Percentiles rank a stretch among this genome's conserved stretches.
Conservation (phyloP, 1,140 invertebrate genomes). For the Cydia amplana region DNA sequence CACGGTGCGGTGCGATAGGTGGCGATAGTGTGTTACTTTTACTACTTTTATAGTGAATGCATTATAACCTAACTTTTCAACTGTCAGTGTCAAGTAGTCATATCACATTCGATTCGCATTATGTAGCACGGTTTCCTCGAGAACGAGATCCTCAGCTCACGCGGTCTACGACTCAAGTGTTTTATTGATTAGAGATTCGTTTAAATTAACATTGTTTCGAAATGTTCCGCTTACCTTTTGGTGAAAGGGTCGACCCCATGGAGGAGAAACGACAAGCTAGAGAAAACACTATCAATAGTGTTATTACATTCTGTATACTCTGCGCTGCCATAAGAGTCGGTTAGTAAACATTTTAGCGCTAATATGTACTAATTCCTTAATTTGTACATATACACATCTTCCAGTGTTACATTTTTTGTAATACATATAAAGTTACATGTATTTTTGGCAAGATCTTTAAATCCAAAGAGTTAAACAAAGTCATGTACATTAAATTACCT, state of each 20-base stretch:
- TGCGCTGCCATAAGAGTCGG: slow-evolving; percentile 72
- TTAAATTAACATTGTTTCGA: slow-evolving; percentile 16
- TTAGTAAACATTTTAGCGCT: slow-evolving; percentile 44
- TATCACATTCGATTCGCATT: neutral
- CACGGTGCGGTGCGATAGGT: too few relatives aligned
- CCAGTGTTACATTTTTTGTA: neutral
- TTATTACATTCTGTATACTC: slow-evolving; percentile 72
- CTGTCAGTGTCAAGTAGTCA: neutral
- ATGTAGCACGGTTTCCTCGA: neutral
- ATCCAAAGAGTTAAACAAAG: too few relatives aligned
- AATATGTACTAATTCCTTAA: neutral
- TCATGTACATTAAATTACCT: too few relatives aligned
- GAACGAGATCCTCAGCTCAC: neutral
- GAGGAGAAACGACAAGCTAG: slow-evolving; percentile 75
- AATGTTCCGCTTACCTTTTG: slow-evolving; percentile 75
- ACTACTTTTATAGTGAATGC: too few relatives aligned
- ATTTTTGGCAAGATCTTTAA: too few relatives aligned
- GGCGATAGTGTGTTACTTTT: too few relatives aligned
- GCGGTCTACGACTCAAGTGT: neutral
- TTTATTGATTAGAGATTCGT: neutral
- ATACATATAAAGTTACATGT: neutral
- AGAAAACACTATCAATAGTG: slow-evolving; percentile 73
- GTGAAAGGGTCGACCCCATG: slow-evolving; percentile 71
- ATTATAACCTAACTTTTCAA: too few relatives aligned
- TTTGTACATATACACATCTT: neutral